phyloP scores from a whole-genome alignment of 2,113 vertebrate species.

The Helogale parvula region DNA sequence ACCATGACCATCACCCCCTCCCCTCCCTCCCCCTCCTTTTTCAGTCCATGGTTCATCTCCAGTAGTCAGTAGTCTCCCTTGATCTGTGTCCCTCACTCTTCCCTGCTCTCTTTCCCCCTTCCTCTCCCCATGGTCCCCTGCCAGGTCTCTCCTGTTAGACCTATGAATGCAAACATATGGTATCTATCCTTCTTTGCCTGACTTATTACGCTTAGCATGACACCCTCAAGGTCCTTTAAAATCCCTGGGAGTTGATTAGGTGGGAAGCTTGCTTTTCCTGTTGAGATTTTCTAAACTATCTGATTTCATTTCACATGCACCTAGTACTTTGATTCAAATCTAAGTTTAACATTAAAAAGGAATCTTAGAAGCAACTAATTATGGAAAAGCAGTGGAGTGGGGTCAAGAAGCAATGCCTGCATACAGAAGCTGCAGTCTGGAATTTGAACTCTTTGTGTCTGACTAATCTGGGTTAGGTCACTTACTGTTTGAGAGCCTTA shows the following conservation, averaged over 20 bases:
- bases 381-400: background rate
- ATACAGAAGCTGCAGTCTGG: background rate
- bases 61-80: too few species aligned
- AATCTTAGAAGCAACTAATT: background rate
- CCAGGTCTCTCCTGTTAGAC: too few species aligned
- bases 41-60: too few species aligned
- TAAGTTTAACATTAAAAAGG: slow-evolving; percentile 28
- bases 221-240: background rate
- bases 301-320: background rate
- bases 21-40: too few species aligned
- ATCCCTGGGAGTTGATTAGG: background rate
- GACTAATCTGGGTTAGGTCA: background rate
- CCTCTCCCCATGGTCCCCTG: too few species aligned
- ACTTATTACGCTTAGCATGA: too few species aligned
- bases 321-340: background rate
- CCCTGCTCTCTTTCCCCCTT: too few species aligned
- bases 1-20: too few species aligned
- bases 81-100: too few species aligned
- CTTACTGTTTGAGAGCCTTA: background rate
- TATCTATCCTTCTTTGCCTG: too few species aligned
- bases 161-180: too few species aligned
- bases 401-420: background rate
- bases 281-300: background rate
- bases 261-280: background rate
- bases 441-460: background rate